phyloP scores from a whole-genome alignment of 2,888 invertebrate genomes.

The Leucophenga maculata region DNA sequence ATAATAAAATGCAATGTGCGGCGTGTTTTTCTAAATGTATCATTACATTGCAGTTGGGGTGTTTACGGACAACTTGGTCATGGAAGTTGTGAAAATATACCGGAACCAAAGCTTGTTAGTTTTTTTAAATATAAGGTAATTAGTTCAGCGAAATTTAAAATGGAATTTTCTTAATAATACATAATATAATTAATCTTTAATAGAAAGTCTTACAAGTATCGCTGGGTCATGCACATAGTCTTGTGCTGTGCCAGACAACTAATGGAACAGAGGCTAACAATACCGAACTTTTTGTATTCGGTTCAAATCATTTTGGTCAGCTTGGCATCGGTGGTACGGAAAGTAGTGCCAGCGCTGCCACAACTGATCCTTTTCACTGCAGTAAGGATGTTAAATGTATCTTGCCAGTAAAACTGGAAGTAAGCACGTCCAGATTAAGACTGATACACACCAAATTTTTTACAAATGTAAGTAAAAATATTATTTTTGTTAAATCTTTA shows the following conservation, averaged over 20 bases:
- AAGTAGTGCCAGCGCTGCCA: conserved; percentile 43
- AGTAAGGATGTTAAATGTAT: conserved; percentile 63
- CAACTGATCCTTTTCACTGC: conserved; percentile 35
- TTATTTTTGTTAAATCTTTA: too few species aligned
- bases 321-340: conserved; percentile 78
- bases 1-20: background rate
- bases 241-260: conserved; percentile 68
- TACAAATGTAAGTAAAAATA: conserved; percentile 78
- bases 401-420: conserved; percentile 71
- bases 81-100: conserved; percentile 82
- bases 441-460: conserved; percentile 79
- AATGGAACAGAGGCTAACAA: conserved; percentile 46
- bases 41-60: conserved; percentile 79
- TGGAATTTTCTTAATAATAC: background rate
- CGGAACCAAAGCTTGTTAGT: conserved; percentile 74
- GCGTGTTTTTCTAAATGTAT: background rate
- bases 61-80: conserved; percentile 94
- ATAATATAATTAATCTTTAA: background rate
- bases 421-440: conserved; percentile 69
- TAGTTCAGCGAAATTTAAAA: too few species aligned
- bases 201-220: conserved; percentile 73
- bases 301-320: conserved; percentile 89
- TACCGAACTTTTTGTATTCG: conserved; percentile 82
- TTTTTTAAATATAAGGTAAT: conserved; percentile 72
- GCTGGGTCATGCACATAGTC: conserved; percentile 71